Base-by-base conservation (phyloP, 2,888 invertebrate species). In the Amphimallon solstitiale region DNA sequence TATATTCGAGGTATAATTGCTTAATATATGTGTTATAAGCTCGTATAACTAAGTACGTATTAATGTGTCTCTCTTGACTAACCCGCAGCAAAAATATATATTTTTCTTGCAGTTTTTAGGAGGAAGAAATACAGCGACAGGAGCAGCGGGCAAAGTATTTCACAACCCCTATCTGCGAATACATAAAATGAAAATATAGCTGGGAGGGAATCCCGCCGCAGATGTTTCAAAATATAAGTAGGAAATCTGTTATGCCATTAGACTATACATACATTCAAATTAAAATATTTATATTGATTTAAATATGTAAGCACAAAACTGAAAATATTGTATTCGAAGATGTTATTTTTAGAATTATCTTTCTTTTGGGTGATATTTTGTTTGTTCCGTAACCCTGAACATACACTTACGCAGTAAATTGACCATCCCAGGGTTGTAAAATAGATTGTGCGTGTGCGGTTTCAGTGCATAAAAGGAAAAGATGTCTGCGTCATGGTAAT, bases 401-500 rank as follows among this genome's bases (percentile, higher is more conserved):
- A 29, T 23, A 49, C 62, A 62, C 23, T 62, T 48, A 46, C 34
- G n/a, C 12, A 35, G 19, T 51, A 62, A 62, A 62, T 62, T 62
- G 62, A 62, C 62, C 62, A 49, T 62, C 46, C 7, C 21, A 21
- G 29, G 62, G 62, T 62, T 49, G 49, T 62, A 62, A 62, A 62
- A 51, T 62, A 49, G 62, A 62, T 62, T 49, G 62, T 62, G 38
- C 62, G 62, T 62, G 38, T 49, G 49, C 37, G 49, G 37, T 38
- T 21, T 62, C 49, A 17, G 38, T 38, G 62, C 62, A 56, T 64
- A 56, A 64, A 64, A 64, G 56, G 35, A 56, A 64, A 64, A 64
- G 64, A 64, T 64, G 45, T 45, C 52, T 34, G 37, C 60, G 60
- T 65, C 51, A 65, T 45, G 60, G 52, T 65, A 65, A 65, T 60